Conservation (phyloP, 1,140 invertebrate genomes). For the Caenorhabditis tropicalis region DNA sequence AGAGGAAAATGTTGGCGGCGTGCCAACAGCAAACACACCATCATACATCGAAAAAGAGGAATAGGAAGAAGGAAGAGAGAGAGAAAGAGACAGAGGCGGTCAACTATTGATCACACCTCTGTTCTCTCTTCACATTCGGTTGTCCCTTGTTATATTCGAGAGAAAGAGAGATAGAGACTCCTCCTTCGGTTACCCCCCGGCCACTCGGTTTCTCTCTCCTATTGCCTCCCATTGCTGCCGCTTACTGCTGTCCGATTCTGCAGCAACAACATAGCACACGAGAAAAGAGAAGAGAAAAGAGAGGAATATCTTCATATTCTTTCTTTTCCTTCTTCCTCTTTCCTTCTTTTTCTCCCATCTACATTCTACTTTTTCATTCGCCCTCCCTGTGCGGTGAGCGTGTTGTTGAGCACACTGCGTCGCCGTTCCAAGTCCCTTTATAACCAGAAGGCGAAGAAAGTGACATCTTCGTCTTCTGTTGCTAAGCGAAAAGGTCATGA, state of each 20-base stretch:
- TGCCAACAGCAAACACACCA: slow-evolving; percentile 38
- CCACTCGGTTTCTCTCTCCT: not conserved
- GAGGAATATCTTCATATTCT: not conserved
- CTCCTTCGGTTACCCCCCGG: not conserved
- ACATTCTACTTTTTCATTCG: not conserved
- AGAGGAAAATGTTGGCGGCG: slow-evolving; percentile 3
- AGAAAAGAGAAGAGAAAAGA: not conserved
- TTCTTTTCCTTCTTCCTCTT: not conserved
- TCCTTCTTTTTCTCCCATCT: not conserved
- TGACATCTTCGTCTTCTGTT: slow-evolving; percentile 41
- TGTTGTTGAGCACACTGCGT: slow-evolving; percentile 33
- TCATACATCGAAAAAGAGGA: slow-evolving; percentile 11
- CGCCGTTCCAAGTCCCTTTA: not conserved
- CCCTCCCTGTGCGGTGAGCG: slow-evolving; percentile 38
- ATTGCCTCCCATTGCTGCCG: not conserved
- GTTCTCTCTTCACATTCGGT: not conserved
- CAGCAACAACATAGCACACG: slow-evolving; percentile 33
- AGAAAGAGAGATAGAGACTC: too few species aligned
- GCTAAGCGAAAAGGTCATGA: not conserved
- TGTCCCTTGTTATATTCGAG: not conserved
- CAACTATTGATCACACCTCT: slow-evolving; percentile 13
- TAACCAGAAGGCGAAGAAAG: slow-evolving; percentile 26
- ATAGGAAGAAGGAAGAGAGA: too few species aligned
- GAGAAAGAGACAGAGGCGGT: not conserved
- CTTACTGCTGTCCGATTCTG: not conserved